These are phyloP conservation scores for Aphis gossypii DNA, from an alignment of 1,140 invertebrate genomes.

Conservation along the genomic window DNA sequence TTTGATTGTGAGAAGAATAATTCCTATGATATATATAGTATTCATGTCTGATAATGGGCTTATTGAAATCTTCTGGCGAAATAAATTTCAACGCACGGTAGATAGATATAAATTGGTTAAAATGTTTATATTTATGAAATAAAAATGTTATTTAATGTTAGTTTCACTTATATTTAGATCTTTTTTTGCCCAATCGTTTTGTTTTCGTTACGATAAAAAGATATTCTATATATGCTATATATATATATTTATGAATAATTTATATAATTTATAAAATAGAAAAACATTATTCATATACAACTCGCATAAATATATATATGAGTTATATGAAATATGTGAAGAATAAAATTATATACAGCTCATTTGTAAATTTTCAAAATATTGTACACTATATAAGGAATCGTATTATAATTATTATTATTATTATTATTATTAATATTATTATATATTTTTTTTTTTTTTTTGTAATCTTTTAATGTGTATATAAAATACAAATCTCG, in stretches of 20 bases:
- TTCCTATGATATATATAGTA: background rate
- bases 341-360: slow-evolving; percentile 30
- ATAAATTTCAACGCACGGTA: background rate
- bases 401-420: slow-evolving; percentile 10
- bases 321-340: background rate
- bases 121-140: background rate
- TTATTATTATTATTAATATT: background rate
- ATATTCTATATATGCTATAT: background rate
- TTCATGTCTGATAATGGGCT: background rate
- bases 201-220: slow-evolving; percentile 36
- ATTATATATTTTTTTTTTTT: background rate
- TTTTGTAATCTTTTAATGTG: background rate
- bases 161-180: slow-evolving; percentile 13
- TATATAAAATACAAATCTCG: slow-evolving; percentile 33
- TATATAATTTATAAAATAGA: slow-evolving; percentile 38
- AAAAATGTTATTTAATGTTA: slow-evolving; percentile 50
- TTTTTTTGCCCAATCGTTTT: slow-evolving; percentile 41
- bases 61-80: background rate
- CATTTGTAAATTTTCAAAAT: slow-evolving; percentile 32
- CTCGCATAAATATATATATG: background rate
- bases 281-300: background rate
- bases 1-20: background rate
- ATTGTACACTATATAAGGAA: background rate
- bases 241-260: background rate
- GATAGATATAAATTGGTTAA: background rate